Evolutionary conservation across 2,113 vertebrate species (phyloP).

Genomic region (Centropristis striata): DNA sequence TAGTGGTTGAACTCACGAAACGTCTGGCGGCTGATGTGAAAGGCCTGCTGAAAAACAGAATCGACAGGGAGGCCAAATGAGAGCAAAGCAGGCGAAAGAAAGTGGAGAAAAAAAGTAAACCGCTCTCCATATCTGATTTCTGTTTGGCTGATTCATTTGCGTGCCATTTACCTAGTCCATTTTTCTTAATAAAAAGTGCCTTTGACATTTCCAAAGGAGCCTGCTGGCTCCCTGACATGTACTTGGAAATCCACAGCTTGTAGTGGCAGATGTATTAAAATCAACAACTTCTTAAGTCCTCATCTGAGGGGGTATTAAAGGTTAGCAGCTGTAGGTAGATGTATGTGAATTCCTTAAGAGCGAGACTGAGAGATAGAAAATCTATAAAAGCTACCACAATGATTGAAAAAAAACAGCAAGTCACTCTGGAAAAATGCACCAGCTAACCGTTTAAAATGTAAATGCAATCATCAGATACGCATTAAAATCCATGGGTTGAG

Average conservation of each 20-base stretch:
- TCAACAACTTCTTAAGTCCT: slow-evolving; percentile 44
- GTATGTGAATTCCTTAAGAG: slow-evolving; percentile 38
- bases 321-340: slow-evolving; percentile 32
- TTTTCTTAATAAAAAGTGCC: slow-evolving; percentile 43
- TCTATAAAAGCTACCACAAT: neutral
- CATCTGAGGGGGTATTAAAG: slow-evolving; percentile 24
- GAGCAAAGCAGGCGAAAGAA: neutral
- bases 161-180: slow-evolving; percentile 34
- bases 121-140: neutral
- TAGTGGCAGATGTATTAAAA: slow-evolving; percentile 43
- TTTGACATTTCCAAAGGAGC: slow-evolving; percentile 49
- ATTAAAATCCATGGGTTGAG: neutral
- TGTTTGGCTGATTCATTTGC: slow-evolving; percentile 45
- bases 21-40: slow-evolving; percentile 88
- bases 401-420: neutral
- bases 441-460: slow-evolving; percentile 2
- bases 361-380: slow-evolving; percentile 1
- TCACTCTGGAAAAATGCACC: neutral
- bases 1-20: slow-evolving; percentile 92
- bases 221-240: slow-evolving; percentile 12
- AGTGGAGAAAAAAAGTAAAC: neutral
- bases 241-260: slow-evolving; percentile 38
- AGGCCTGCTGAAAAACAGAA: slow-evolving; percentile 71
- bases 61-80: neutral
- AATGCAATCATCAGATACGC: slow-evolving; percentile 11